These are phyloP conservation scores for Geothlypis trichas DNA, from an alignment of 2,113 vertebrate species.

Conservation along the genomic window DNA sequence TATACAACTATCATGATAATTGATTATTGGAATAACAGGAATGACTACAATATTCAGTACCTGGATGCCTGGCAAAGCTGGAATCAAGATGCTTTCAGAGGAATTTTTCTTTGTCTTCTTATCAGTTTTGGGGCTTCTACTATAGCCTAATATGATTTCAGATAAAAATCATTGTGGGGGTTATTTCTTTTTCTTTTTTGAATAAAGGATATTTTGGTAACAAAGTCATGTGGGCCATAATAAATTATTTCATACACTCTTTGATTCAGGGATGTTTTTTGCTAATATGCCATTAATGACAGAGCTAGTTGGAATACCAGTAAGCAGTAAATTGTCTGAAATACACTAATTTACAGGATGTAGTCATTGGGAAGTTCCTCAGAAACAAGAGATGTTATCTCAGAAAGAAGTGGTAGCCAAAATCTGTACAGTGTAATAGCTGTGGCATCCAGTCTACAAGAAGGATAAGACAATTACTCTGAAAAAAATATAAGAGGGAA, in stretches of 20 bases:
- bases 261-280: not conserved
- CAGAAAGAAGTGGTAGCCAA: not conserved
- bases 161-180: rapidly evolving
- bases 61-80: not conserved
- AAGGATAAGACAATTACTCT: not conserved
- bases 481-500: rapidly evolving
- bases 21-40: not conserved
- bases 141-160: not conserved
- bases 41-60: not conserved
- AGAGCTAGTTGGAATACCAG: not conserved
- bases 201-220: not conserved
- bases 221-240: not conserved
- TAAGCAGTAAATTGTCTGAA: not conserved
- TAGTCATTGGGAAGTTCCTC: not conserved
- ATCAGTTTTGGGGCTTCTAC: not conserved
- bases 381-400: not conserved
- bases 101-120: not conserved
- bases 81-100: not conserved
- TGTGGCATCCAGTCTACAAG: not conserved
- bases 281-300: not conserved
- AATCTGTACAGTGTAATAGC: not conserved
- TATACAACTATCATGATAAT: not conserved
- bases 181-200: not conserved
- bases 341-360: not conserved
- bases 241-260: not conserved